These are phyloP conservation scores for Cololabis saira DNA, from an alignment of 2,113 vertebrate species.

Conservation along the genomic window DNA sequence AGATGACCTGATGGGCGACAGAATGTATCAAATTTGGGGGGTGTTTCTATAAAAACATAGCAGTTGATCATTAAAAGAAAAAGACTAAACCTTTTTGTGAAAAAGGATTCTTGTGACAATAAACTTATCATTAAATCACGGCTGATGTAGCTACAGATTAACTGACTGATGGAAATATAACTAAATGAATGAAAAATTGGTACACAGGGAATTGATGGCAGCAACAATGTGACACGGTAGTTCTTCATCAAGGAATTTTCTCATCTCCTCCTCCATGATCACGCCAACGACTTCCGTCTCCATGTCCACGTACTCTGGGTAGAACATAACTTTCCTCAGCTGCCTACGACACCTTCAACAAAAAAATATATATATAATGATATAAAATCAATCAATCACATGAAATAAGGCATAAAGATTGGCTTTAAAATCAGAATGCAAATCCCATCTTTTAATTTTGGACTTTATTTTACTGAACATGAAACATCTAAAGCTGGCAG, in stretches of 20 bases:
- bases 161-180: not conserved
- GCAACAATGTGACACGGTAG: slow-evolving; percentile 45
- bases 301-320: slow-evolving; percentile 65
- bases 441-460: too few relatives aligned
- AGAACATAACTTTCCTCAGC: slow-evolving; percentile 71
- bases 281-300: slow-evolving; percentile 62
- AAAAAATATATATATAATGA: too few relatives aligned
- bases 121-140: not conserved
- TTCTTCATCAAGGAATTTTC: slow-evolving; percentile 64
- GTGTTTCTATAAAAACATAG: too few relatives aligned
- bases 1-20: slow-evolving; percentile 39
- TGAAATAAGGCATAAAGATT: not conserved
- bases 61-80: not conserved
- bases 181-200: slow-evolving; percentile 18
- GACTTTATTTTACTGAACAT: too few relatives aligned
- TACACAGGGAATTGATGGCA: slow-evolving; percentile 64
- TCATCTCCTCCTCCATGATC: slow-evolving; percentile 74
- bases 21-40: too few relatives aligned
- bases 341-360: slow-evolving; percentile 57
- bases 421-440: too few relatives aligned
- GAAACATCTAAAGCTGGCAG: too few relatives aligned
- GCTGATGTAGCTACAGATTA: too few relatives aligned
- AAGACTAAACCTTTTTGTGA: not conserved
- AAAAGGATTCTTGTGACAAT: not conserved
- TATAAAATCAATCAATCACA: not conserved